Conservation (phyloP, 2,888 invertebrate species). For the Smittia sp. region DNA sequence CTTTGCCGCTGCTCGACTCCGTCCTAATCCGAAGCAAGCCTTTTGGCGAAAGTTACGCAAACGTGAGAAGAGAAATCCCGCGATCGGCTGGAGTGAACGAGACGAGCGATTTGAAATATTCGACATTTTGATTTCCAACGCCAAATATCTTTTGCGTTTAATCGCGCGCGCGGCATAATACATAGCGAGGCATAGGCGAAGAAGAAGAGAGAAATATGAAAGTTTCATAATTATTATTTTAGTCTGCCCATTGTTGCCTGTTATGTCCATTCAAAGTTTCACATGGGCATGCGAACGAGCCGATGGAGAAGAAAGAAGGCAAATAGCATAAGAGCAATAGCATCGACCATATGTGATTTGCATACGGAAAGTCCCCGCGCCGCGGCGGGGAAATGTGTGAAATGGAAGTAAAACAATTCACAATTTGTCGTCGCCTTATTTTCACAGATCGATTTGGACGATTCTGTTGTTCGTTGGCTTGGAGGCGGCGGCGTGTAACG, state of each 20-base stretch:
- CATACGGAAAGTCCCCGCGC: constrained; percentile 1
- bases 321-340: not conserved
- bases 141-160: constrained; percentile 11
- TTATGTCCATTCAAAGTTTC: constrained; percentile 29
- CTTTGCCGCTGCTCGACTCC: not conserved
- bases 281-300: not conserved
- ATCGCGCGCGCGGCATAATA: constrained; percentile 30
- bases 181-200: not conserved
- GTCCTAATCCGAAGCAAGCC: too few relatives aligned
- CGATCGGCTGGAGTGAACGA: not conserved
- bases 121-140: constrained; percentile 30
- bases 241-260: constrained; percentile 28
- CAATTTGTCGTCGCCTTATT: constrained; percentile 25
- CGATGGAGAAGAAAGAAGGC: not conserved
- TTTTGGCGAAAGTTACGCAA: constrained; percentile 34
- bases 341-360: constrained; percentile 33
- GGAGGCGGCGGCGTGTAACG: too few relatives aligned
- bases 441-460: not conserved
- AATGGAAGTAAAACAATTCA: constrained; percentile 15
- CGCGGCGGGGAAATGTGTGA: not conserved
- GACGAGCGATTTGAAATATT: not conserved
- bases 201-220: constrained; percentile 26
- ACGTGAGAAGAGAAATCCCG: constrained; percentile 7
- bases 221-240: constrained; percentile 38
- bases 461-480: not conserved